Conservation (phyloP, 2,113 vertebrate species). For the Malurus elegans region DNA sequence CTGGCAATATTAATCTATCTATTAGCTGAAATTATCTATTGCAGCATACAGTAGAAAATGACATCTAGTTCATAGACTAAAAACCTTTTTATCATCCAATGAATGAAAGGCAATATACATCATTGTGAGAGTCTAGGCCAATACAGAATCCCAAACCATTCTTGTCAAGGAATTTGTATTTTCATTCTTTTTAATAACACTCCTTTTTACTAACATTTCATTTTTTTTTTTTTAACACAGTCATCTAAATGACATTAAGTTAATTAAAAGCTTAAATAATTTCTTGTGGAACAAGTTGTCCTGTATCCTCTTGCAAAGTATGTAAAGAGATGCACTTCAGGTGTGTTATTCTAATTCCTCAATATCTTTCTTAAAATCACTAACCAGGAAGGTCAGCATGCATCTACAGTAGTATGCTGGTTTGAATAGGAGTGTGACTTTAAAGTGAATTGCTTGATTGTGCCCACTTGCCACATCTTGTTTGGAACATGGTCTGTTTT, state of each 20-base stretch:
- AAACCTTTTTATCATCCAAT: background rate
- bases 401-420: background rate
- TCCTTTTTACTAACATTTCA: background rate
- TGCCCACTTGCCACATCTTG: background rate
- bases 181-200: background rate
- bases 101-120: background rate
- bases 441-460: background rate
- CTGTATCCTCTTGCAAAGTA: background rate
- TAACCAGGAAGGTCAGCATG: background rate
- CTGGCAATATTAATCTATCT: background rate
- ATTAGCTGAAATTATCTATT: background rate
- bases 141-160: background rate
- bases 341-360: background rate
- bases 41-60: background rate
- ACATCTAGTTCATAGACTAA: background rate
- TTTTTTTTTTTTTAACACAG: background rate
- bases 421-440: background rate
- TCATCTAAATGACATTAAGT: background rate
- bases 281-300: background rate
- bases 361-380: background rate
- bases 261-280: background rate
- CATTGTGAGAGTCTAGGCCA: background rate
- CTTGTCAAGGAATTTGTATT: background rate
- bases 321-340: background rate
- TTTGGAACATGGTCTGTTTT: background rate